These are phyloP conservation scores for Enteromius treurensis DNA, from an alignment of 2,797 vertebrate genomes.

Conservation along the genomic window DNA sequence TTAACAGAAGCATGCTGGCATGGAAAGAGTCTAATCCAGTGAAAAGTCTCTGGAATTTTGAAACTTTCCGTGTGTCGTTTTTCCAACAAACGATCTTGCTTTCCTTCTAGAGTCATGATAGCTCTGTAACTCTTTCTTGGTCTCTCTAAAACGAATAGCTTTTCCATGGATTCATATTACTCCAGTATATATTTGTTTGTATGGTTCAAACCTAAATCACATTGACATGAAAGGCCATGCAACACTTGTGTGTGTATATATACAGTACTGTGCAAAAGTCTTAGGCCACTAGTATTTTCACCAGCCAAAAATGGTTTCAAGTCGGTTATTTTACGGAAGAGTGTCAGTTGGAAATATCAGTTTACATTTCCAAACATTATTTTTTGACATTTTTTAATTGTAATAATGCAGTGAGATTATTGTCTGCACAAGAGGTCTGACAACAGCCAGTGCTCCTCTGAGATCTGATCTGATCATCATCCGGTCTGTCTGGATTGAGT, in stretches of 20 bases:
- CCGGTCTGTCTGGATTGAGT: too few relatives aligned
- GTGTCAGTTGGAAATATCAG: too few relatives aligned
- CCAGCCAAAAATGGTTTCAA: too few relatives aligned
- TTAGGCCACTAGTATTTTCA: too few relatives aligned
- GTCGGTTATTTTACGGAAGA: too few relatives aligned
- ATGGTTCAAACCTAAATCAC: not conserved
- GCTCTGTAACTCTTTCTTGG: conserved; percentile 6
- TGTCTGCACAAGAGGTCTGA: too few relatives aligned
- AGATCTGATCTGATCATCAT: too few relatives aligned
- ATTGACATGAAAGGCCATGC: not conserved
- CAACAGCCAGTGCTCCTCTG: too few relatives aligned
- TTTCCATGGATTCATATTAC: conserved; percentile 30
- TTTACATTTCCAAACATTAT: too few relatives aligned
- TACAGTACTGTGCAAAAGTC: not conserved
- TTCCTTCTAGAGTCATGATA: conserved; percentile 5
- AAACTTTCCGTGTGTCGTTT: conserved; percentile 35
- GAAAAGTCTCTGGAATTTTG: conserved; percentile 31
- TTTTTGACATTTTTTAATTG: too few relatives aligned
- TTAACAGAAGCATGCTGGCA: conserved; percentile 12
- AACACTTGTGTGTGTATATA: not conserved
- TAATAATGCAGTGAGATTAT: too few relatives aligned
- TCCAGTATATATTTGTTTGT: not conserved
- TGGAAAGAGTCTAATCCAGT: conserved; percentile 10
- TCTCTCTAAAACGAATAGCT: conserved; percentile 6
- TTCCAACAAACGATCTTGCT: not conserved